Evolutionary conservation across 2,113 vertebrate genomes (phyloP), one percentile per base, ranked within the genome.

Genomic region (Glaucidium brasilianum): DNA sequence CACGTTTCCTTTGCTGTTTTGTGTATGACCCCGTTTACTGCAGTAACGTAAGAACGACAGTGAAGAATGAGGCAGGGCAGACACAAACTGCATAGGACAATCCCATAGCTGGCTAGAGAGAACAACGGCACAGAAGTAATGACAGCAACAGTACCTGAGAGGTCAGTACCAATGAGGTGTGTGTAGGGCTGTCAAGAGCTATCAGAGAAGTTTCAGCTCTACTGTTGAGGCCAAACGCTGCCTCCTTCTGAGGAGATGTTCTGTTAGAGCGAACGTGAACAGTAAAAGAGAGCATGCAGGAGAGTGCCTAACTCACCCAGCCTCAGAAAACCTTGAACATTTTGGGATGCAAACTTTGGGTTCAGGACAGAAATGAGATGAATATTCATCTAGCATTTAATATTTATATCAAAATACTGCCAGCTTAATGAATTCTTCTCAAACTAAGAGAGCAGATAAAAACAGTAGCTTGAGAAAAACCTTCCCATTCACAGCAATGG

Each of bases 401-500:
- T 79, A 63, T 68, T 62, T 60, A 37, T 43, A 78, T 12, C 30
- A 35, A 75, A 92, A 90, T 60, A 30, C 18, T 82, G 71, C n/a
- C 64, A 68, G 35, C 1, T 5, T 72, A 68, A 92, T 25, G 3
- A 81, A 60, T 62, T 45, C 3, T 53, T 67, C 59, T 82, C 34
- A 85, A 90, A 79, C 19, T 69, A 82, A 90, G 62, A 53, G 17
- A 96, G 49, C 11, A 91, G 77, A 79, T 23, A 79, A 72, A 93
- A 82, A 20, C 87, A 93, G 92, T 62, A 94, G 93, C 90, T 85
- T 88, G 81, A 88, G 74, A 94, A 94, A 94, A 92, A 85, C 13
- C 47, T 85, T 75, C 53, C 58, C 60, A 64, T 72, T 39, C 87
- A 75, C 79, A 76, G 75, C 8, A 49, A 85, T 83, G 87, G 66